Percentiles rank a stretch among this genome's conserved stretches.
Evolutionary conservation across 2,888 invertebrate genomes (phyloP).

Genomic region (Chydorus sphaericus): DNA sequence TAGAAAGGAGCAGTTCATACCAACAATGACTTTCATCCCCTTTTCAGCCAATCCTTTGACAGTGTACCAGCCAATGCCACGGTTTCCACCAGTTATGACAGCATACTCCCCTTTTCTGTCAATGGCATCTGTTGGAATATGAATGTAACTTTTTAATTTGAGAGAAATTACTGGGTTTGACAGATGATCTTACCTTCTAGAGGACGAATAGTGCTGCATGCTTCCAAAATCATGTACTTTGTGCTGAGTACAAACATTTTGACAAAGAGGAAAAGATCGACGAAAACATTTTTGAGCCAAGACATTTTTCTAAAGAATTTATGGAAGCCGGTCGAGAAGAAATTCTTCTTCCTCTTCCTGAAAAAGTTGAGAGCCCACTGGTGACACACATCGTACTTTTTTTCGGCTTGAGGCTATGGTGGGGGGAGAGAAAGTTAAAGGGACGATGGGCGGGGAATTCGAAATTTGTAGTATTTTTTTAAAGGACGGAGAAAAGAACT

Average conservation of each 20-base stretch:
- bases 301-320: too few species aligned
- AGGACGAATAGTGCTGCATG: background rate
- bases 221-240: background rate
- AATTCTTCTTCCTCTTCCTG: too few species aligned
- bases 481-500: too few species aligned
- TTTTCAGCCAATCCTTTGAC: conserved; percentile 58
- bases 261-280: background rate
- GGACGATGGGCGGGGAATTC: too few species aligned
- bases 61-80: conserved; percentile 67
- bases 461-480: too few species aligned
- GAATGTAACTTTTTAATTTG: too few species aligned
- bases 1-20: conserved; percentile 31
- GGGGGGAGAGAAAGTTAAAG: too few species aligned
- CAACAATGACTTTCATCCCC: conserved; percentile 59
- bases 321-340: too few species aligned
- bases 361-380: too few species aligned
- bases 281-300: background rate
- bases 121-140: too few species aligned
- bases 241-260: background rate
- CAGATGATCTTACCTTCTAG: conserved; percentile 1
- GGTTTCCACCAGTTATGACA: conserved; percentile 71
- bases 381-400: too few species aligned
- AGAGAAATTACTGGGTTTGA: background rate
- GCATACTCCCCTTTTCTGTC: conserved; percentile 51
- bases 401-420: too few species aligned